phyloP scores from a whole-genome alignment of 2,888 invertebrate species.

The Pecten maximus region DNA sequence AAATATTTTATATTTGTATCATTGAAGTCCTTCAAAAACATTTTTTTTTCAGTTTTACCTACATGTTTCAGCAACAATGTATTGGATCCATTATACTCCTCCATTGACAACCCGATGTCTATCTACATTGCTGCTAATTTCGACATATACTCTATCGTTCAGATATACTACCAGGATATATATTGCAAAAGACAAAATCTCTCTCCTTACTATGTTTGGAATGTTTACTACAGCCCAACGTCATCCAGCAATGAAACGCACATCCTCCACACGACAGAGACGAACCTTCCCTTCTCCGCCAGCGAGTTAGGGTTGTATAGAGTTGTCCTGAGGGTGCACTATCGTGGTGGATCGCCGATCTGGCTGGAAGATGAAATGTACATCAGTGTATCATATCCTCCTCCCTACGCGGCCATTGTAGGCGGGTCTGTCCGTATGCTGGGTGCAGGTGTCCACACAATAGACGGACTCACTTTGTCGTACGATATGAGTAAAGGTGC shows the following conservation, averaged over 20 bases:
- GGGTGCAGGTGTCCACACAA: slow-evolving; percentile 36
- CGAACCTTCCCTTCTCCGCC: slow-evolving; percentile 9
- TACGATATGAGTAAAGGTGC: slow-evolving; percentile 50
- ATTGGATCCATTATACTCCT: neutral
- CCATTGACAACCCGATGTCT: neutral
- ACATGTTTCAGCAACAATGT: slow-evolving; percentile 38
- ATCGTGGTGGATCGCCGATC: neutral
- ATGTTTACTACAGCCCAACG: neutral
- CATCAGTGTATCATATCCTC: slow-evolving; percentile 46
- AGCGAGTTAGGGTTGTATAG: slow-evolving; percentile 45
- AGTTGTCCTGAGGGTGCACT: slow-evolving; percentile 37
- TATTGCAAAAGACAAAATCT: neutral
- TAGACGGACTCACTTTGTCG: slow-evolving; percentile 47
- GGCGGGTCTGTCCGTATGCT: slow-evolving; percentile 51
- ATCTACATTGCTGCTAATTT: slow-evolving; percentile 40
- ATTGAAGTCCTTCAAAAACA: too few species aligned
- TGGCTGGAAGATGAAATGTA: slow-evolving; percentile 51
- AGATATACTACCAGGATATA: neutral
- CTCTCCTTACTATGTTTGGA: slow-evolving; percentile 26
- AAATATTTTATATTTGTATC: too few species aligned
- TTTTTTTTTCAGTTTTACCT: slow-evolving; percentile 40
- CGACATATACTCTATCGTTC: neutral
- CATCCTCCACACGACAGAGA: neutral
- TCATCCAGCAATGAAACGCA: neutral
- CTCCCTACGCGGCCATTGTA: slow-evolving; percentile 46